These are phyloP conservation scores for Caenorhabditis angaria DNA, from an alignment of 2,888 invertebrate species.

Conservation along the genomic window DNA sequence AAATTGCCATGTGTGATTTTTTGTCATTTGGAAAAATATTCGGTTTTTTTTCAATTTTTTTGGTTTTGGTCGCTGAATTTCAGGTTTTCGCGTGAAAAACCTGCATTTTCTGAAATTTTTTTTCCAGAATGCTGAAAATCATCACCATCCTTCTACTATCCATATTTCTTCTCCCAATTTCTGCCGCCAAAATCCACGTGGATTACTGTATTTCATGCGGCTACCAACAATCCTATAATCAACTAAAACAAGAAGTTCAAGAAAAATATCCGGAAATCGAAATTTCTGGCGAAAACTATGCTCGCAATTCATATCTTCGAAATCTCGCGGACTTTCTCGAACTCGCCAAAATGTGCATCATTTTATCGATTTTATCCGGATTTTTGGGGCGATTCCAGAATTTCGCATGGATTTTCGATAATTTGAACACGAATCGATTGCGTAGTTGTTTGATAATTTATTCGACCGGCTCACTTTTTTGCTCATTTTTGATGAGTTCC, in stretches of 20 bases:
- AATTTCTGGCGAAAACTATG: not conserved
- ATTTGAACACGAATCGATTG: not conserved
- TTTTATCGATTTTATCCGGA: not conserved
- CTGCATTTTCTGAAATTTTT: too few relatives aligned
- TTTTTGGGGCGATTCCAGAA: not conserved
- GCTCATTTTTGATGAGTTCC: not conserved
- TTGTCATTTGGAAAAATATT: too few relatives aligned
- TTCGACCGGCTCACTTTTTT: not conserved
- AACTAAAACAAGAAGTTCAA: not conserved
- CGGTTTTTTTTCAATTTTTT: too few relatives aligned
- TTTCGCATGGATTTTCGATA: not conserved
- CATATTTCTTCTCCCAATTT: too few relatives aligned
- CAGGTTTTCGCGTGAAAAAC: too few relatives aligned
- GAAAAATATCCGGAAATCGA: not conserved
- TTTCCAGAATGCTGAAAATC: too few relatives aligned
- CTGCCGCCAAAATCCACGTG: too few relatives aligned
- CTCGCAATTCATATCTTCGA: not conserved
- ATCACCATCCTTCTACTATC: too few relatives aligned
- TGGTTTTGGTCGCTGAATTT: too few relatives aligned
- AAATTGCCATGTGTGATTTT: too few relatives aligned
- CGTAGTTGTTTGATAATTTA: not conserved
- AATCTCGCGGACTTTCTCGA: not conserved
- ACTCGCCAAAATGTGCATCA: not conserved
- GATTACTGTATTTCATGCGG: not conserved
- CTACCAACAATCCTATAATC: not conserved